phyloP scores from a whole-genome alignment of 2,888 invertebrate species.

The Alloscopus bannaensis region DNA sequence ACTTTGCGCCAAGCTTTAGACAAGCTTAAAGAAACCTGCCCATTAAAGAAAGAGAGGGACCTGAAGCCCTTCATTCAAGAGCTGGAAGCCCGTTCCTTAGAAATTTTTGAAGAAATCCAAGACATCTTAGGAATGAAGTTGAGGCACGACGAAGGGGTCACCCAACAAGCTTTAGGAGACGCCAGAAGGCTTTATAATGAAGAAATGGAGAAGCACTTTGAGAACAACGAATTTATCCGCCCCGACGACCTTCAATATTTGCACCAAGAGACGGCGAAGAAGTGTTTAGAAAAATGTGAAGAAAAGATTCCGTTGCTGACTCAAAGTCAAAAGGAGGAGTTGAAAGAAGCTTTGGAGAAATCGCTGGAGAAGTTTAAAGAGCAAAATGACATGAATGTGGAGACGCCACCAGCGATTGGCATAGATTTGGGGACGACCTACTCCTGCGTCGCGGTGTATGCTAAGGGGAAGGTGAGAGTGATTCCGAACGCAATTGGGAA shows the following conservation, averaged over 20 bases:
- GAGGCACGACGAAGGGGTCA: conserved; percentile 8
- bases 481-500: conserved; percentile 39
- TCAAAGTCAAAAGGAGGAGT: conserved; percentile 22
- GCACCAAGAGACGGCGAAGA: not conserved
- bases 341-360: conserved; percentile 15
- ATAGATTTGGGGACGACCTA: conserved; percentile 56
- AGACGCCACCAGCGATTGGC: conserved; percentile 49
- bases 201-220: conserved; percentile 50
- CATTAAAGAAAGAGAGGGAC: not conserved
- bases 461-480: conserved; percentile 23
- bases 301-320: not conserved
- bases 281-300: conserved; percentile 18
- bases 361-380: conserved; percentile 18
- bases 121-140: conserved; percentile 37
- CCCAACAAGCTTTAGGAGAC: conserved; percentile 22
- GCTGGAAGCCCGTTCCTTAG: conserved; percentile 18
- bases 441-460: conserved; percentile 38
- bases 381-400: conserved; percentile 39
- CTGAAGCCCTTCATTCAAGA: conserved; percentile 9
- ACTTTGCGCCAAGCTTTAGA: not conserved
- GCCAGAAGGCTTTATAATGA: conserved; percentile 49
- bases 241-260: conserved; percentile 31
- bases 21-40: not conserved
- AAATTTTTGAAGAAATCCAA: conserved; percentile 33
- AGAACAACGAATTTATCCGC: conserved; percentile 47